Conservation (phyloP, 2,888 invertebrate species). For the Lasiommata megera region DNA sequence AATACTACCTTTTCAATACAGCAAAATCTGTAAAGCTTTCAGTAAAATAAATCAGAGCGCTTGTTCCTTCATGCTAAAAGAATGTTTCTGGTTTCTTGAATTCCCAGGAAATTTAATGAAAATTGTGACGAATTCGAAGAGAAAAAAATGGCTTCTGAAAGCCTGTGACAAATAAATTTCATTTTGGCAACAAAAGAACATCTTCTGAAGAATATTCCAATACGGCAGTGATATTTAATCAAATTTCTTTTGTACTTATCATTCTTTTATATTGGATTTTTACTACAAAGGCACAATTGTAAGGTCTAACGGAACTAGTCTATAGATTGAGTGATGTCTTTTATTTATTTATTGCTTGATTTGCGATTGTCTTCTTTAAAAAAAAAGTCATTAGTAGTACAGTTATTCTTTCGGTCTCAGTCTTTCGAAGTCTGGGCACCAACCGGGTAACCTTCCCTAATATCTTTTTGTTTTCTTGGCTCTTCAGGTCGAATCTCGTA, state of each 20-base stretch:
- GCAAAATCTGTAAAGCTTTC: not conserved
- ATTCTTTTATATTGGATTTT: slow-evolving; percentile 13
- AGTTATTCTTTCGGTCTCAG: no score
- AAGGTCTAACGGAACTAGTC: not conserved
- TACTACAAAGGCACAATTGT: slow-evolving; percentile 8
- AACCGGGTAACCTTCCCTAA: no score
- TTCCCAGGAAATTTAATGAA: slow-evolving; percentile 14
- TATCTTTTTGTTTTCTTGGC: no score
- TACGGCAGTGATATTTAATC: slow-evolving; percentile 11
- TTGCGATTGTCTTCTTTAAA: not conserved
- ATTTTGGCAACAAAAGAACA: slow-evolving; percentile 19
- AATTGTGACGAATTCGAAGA: not conserved
- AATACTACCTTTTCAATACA: no score
- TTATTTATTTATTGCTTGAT: not conserved
- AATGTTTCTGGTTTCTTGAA: slow-evolving; percentile 13
- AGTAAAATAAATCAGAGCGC: not conserved
- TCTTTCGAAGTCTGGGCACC: no score
- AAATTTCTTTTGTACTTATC: slow-evolving; percentile 9
- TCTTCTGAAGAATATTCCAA: slow-evolving; percentile 11
- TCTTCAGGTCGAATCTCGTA: no score
- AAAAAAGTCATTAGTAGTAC: no score
- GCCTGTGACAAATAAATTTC: slow-evolving; percentile 17
- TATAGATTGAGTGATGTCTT: not conserved
- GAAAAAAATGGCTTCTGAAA: slow-evolving; percentile 4
- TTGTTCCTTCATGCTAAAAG: not conserved